Evolutionary conservation across 2,113 vertebrate species (phyloP).

Genomic region (Brienomyrus brachyistius): DNA sequence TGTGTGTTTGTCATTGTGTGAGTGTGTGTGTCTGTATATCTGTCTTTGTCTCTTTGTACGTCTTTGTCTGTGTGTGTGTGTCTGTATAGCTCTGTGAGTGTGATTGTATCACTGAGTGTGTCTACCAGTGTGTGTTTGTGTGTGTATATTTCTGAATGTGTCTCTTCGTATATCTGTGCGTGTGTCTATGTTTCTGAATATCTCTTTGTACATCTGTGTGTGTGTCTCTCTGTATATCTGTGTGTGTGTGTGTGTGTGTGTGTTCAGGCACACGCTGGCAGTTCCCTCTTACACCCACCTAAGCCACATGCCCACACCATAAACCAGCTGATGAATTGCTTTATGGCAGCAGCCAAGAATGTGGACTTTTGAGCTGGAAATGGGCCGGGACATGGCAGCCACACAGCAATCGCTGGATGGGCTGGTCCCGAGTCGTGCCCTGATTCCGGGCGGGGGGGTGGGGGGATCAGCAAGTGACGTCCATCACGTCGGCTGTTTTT

Average conservation of each 20-base stretch:
- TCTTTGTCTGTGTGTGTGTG: background rate
- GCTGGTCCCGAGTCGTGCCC: background rate
- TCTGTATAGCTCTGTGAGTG: background rate
- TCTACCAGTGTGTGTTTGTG: background rate
- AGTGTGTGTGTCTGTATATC: background rate
- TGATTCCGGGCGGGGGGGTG: background rate
- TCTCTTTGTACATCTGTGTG: constrained; percentile 30
- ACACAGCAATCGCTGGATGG: background rate
- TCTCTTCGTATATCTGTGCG: constrained; percentile 29
- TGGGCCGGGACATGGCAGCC: background rate
- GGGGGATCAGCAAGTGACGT: background rate
- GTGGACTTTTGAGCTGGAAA: constrained; percentile 1
- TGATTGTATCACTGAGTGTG: background rate
- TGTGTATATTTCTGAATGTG: background rate
- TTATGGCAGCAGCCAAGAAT: background rate
- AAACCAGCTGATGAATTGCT: background rate
- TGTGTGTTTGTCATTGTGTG: background rate
- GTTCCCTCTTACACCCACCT: background rate
- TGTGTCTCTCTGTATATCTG: constrained; percentile 31
- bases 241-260: constrained; percentile 11
- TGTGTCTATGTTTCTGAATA: background rate
- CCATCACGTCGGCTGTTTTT: background rate
- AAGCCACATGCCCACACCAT: constrained; percentile 9
- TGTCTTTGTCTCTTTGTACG: background rate
- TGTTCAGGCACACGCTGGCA: background rate